Conservation (phyloP, 2,888 invertebrate genomes). For the Anoncus sp. region DNA sequence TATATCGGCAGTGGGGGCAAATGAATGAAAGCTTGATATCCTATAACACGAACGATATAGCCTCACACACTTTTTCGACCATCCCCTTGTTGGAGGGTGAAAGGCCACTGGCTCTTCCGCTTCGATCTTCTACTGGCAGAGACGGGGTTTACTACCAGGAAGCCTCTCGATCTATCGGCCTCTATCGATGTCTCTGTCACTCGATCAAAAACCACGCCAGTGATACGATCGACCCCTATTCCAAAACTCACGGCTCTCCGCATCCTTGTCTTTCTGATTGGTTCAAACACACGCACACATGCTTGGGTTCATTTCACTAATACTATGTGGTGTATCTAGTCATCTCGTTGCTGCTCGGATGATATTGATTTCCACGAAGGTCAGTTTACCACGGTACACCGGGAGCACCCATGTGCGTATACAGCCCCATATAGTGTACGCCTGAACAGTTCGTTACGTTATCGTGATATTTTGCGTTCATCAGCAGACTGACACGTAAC, state of each 20-base stretch:
- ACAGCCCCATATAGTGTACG: background rate
- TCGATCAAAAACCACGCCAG: slow-evolving; percentile 3
- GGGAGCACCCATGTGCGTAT: slow-evolving; percentile 25
- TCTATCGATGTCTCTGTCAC: slow-evolving; percentile 22
- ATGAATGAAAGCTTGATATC: slow-evolving; percentile 42
- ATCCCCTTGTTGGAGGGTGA: slow-evolving; percentile 53
- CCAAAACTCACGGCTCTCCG: slow-evolving; percentile 32
- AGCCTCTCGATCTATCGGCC: slow-evolving; percentile 12
- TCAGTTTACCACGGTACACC: slow-evolving; percentile 68
- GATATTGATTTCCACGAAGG: slow-evolving; percentile 76
- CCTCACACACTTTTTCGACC: slow-evolving; percentile 17
- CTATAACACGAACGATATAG: slow-evolving; percentile 39
- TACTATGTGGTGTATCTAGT: slow-evolving; percentile 28
- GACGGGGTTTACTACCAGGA: slow-evolving; percentile 26
- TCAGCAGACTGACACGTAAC: slow-evolving; percentile 8
- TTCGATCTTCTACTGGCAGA: background rate
- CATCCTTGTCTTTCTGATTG: slow-evolving; percentile 11
- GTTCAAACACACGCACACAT: slow-evolving; percentile 17
- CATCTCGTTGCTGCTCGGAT: slow-evolving; percentile 56
- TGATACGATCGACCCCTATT: slow-evolving; percentile 15
- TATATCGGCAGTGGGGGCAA: slow-evolving; percentile 3
- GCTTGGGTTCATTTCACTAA: slow-evolving; percentile 42
- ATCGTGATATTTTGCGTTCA: slow-evolving; percentile 23
- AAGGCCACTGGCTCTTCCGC: slow-evolving; percentile 16
- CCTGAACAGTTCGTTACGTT: slow-evolving; percentile 1